Evolutionary conservation across 2,113 vertebrate genomes (phyloP).

Genomic region (Gymnorhina tibicen): DNA sequence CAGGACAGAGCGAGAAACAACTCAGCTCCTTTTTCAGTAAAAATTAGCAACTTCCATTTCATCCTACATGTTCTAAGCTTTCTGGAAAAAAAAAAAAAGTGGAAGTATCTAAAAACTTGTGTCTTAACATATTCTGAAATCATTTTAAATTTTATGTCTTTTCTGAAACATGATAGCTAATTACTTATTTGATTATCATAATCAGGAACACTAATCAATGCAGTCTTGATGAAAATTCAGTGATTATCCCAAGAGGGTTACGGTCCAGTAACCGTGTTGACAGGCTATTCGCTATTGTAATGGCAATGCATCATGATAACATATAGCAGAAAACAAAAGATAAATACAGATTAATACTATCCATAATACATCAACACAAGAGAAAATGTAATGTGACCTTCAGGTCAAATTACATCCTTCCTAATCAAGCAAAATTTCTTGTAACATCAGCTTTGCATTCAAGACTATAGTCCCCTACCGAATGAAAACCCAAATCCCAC

Average conservation of each 20-base stretch:
- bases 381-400: background rate
- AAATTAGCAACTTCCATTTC: background rate
- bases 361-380: background rate
- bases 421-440: background rate
- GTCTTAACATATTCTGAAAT: background rate
- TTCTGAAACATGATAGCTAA: slow-evolving; percentile 72
- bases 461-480: background rate
- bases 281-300: slow-evolving; percentile 70
- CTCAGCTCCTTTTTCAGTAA: background rate
- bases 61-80: background rate
- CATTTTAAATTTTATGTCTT: slow-evolving; percentile 37
- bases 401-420: background rate
- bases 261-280: slow-evolving; percentile 70
- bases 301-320: slow-evolving; percentile 36
- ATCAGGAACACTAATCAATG: slow-evolving; percentile 76
- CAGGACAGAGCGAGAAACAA: background rate
- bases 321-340: slow-evolving; percentile 37
- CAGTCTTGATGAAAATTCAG: slow-evolving; percentile 75
- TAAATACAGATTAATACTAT: slow-evolving; percentile 37
- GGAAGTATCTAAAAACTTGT: background rate
- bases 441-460: background rate
- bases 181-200: slow-evolving; percentile 77
- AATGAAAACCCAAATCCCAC: background rate
- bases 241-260: slow-evolving; percentile 68
- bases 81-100: background rate